These are phyloP conservation scores for Mya arenaria DNA, from an alignment of 1,140 invertebrate genomes.

Conservation along the genomic window DNA sequence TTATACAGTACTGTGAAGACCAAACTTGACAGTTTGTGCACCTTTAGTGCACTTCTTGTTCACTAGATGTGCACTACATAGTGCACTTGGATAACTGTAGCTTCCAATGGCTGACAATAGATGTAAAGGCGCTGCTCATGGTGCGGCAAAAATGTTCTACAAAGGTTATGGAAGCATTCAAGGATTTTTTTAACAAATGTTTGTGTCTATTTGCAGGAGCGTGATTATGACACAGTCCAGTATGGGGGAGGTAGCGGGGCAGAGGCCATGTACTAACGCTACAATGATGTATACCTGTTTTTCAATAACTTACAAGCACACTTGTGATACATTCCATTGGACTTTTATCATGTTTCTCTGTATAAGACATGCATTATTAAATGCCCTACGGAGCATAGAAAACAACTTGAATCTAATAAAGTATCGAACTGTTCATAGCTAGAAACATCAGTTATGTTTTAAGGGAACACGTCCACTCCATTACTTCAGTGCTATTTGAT, in stretches of 20 bases:
- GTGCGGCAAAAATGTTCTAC: not conserved
- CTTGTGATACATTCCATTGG: too few species aligned
- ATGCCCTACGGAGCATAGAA: too few species aligned
- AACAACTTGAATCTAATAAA: too few species aligned
- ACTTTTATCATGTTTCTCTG: too few species aligned
- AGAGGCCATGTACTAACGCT: conserved; percentile 40
- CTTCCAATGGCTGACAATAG: not conserved
- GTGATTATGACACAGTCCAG: conserved; percentile 64
- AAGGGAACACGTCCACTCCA: too few species aligned
- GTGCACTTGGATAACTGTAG: not conserved
- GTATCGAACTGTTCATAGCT: too few species aligned
- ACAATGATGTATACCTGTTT: too few species aligned
- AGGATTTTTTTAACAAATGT: not conserved
- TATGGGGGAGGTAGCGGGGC: conserved; percentile 62
- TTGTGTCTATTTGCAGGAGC: conserved; percentile 59
- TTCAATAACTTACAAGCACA: too few species aligned
- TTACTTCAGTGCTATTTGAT: too few species aligned
- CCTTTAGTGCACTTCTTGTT: not conserved
- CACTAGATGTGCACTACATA: not conserved
- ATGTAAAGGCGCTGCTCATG: too few species aligned
- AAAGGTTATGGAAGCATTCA: not conserved
- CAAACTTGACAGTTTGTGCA: not conserved
- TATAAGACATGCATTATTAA: too few species aligned
- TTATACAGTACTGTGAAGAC: not conserved
- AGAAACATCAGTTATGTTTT: too few species aligned